Base-by-base conservation (phyloP, 2,888 invertebrate species). In the Zygothrica quintamaculata region DNA sequence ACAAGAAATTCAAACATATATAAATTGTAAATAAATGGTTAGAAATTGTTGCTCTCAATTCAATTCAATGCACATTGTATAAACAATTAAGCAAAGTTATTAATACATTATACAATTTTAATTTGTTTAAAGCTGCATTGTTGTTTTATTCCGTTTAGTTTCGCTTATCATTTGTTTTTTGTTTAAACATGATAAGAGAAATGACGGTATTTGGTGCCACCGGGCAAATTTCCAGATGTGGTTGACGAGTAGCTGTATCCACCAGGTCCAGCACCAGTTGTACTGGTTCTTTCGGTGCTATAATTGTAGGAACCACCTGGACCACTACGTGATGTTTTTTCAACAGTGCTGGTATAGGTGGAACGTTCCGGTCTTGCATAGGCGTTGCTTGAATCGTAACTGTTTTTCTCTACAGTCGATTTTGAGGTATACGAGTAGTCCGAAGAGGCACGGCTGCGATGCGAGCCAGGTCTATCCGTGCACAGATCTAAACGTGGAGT, bases 401-500 rank as follows among this genome's bases (percentile, higher is more conserved):
- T 90, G 78, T 92, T 92, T 90, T 92, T 91, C 89, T 93, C 92
- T 81, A 93, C 92, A 78, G 90, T 90, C 91, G 94, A 94, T 91
- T 93, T 92, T 93, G 96, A 96, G 77, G 95, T 94, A 93, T 96
- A 96, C 85, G 95, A 95, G 93, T 96, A 96, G 92, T 96, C 95
- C 92, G 95, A 93, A 91, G 96, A 95, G 84, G 95, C 94, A 90
- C 94, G 93, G 60, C 93, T 93, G 85, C 93, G 93, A 89, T 93
- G 92, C 58, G 88, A 81, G 88, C 94, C 93, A 67, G 94, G 94
- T 86, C 94, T 93, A 90, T 96, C 95, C 92, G 94, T 94, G 91
- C 96, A 95, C 92, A 96, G 94, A 93, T 96, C 96, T 93, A 96
- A 95, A 92, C 96, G 95, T 88, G 96, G 96, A 92, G 95, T 96